Evolutionary conservation across 1,140 invertebrate genomes (phyloP).

Genomic region (Stegodyphus dumicola): DNA sequence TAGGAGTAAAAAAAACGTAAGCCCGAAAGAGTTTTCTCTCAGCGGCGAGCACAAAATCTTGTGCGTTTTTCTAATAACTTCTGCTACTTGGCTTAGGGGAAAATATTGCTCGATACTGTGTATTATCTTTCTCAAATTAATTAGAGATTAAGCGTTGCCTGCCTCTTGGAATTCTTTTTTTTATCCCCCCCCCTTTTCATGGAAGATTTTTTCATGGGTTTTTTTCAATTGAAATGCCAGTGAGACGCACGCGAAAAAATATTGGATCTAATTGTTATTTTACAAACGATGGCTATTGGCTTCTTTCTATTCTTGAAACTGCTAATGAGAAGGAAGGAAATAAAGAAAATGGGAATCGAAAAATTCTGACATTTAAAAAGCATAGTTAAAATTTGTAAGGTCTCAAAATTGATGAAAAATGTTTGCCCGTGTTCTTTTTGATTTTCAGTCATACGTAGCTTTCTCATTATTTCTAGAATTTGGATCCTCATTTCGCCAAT

Average conservation of each 20-base stretch:
- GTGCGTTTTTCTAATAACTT: conserved; percentile 61
- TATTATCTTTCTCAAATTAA: conserved; percentile 62
- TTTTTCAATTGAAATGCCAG: conserved; percentile 54
- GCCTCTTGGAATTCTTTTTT: conserved; percentile 28
- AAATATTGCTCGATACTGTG: conserved; percentile 57
- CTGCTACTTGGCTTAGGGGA: conserved; percentile 54
- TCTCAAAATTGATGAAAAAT: too few species aligned
- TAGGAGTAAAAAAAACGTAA: conserved; percentile 30
- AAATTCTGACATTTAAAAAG: conserved; percentile 31
- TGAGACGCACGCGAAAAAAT: conserved; percentile 37
- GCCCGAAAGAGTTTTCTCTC: conserved; percentile 5
- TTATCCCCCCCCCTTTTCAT: conserved; percentile 38
- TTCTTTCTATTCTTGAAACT: conserved; percentile 24
- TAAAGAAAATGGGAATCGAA: conserved; percentile 40
- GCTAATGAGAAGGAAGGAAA: conserved; percentile 58
- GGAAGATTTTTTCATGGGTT: conserved; percentile 32
- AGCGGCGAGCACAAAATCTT: conserved; percentile 44
- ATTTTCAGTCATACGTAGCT: too few species aligned
- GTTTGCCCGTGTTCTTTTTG: too few species aligned
- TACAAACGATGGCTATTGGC: conserved; percentile 32
- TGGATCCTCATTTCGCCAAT: too few species aligned
- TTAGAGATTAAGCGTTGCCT: conserved; percentile 58
- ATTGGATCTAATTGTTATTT: conserved; percentile 54
- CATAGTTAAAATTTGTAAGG: neutral
- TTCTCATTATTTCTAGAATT: too few species aligned